A percentile compares a stretch with the other conserved stretches of the same genome.
Evolutionary conservation across 2,113 vertebrate genomes (phyloP).

Genomic region (Dipodomys stephensi): DNA sequence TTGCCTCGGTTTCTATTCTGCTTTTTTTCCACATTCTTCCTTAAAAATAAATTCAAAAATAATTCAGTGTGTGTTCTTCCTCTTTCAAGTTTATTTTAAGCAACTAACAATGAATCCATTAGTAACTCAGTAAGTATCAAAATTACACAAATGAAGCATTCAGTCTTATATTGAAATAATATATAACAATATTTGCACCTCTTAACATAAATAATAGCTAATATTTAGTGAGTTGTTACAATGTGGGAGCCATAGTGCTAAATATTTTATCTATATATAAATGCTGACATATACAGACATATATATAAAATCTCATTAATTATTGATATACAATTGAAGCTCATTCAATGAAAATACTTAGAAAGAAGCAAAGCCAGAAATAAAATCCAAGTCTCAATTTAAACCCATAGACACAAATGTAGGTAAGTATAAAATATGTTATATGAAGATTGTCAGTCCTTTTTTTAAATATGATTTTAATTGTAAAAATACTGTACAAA

Average conservation of each 20-base stretch:
- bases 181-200: background rate
- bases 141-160: background rate
- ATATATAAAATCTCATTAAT: background rate
- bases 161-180: background rate
- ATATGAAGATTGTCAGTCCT: too few species aligned
- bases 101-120: background rate
- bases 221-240: background rate
- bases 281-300: background rate
- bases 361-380: background rate
- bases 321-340: background rate
- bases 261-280: background rate
- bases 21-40: background rate
- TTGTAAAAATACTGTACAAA: too few species aligned
- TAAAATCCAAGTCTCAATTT: background rate
- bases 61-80: background rate
- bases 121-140: background rate
- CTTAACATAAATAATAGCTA: background rate
- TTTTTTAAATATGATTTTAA: too few species aligned
- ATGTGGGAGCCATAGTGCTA: background rate
- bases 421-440: background rate
- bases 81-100: background rate
- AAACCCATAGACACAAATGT: background rate
- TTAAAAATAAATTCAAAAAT: conserved; percentile 16
- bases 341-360: background rate
- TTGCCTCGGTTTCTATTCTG: background rate